Percentiles rank a stretch among this genome's conserved stretches.
Evolutionary conservation across 2,113 vertebrate genomes (phyloP).

Genomic region (Stigmatopora nigra): DNA sequence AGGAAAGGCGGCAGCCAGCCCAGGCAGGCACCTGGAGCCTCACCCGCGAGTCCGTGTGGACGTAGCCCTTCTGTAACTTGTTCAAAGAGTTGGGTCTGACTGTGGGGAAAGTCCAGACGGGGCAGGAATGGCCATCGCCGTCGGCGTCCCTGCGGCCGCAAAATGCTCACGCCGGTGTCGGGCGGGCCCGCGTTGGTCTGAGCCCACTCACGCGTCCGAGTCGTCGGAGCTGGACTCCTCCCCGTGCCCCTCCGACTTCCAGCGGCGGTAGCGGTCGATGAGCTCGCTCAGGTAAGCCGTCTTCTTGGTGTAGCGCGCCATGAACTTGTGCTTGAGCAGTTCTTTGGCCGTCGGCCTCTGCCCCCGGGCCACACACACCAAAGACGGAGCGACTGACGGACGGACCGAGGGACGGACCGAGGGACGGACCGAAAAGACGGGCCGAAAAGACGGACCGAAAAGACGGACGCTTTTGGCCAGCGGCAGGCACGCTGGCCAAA

Average conservation of each 20-base stretch:
- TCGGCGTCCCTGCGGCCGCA: constrained; percentile 80
- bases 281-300: constrained; percentile 93
- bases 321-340: constrained; percentile 95
- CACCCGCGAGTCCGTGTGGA: constrained; percentile 79
- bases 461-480: too few relatives aligned
- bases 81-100: constrained; percentile 81
- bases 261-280: constrained; percentile 88
- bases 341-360: constrained; percentile 96
- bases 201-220: constrained; percentile 79
- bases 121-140: constrained; percentile 80
- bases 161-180: too few relatives aligned
- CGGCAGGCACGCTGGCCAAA: too few relatives aligned
- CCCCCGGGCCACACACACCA: neutral
- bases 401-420: too few relatives aligned
- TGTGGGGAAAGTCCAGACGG: constrained; percentile 92
- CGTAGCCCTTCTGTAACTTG: constrained; percentile 83
- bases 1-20: neutral
- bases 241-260: constrained; percentile 92
- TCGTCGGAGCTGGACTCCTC: constrained; percentile 95
- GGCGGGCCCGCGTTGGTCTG: too few relatives aligned
- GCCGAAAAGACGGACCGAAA: too few relatives aligned
- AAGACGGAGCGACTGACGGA: neutral
- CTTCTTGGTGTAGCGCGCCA: constrained; percentile 97
- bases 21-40: constrained; percentile 33
- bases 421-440: too few relatives aligned